Base-by-base conservation (phyloP, 2,113 vertebrate species). In the Patagioenas fasciata region DNA sequence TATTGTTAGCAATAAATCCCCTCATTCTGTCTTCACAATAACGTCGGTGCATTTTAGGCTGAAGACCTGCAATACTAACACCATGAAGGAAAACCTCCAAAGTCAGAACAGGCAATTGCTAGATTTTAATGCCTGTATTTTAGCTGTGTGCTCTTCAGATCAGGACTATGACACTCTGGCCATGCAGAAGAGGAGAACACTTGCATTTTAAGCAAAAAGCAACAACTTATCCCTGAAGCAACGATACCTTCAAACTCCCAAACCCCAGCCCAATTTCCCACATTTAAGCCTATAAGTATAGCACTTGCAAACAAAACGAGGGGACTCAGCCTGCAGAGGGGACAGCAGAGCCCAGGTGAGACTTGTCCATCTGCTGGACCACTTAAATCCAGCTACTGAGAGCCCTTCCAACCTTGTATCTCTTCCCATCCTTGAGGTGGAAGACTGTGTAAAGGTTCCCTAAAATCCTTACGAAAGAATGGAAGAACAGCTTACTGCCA, bases 271-370 rank as follows among this genome's bases (percentile, higher is more conserved):
- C 20, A 21, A 9, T 9, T 28, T 44, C 72, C 38, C 72, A n/a
- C 6, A 17, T 3, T 44, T 13, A 32, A 51, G 34, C 29, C 36
- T 32, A 14, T 2, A 24, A 1, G 0, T 20, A 21, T 5, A 29
- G 8, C 20, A 17, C 19, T 47, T 51, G 11, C 31, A 50, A 67
- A 61, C 20, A 44, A 40, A 86, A 1, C 28, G 11, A 56, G 74
- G 12, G 36, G 14, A 11, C 44, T 67, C 38, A 48, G 51, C 42
- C 77, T 57, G 34, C 15, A 47, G 18, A 65, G 13, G 36, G 24
- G 42, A 14, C 4, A 19, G 4, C 1, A 80, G 36, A 81, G 40
- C 65, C 25, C 61, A 72, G n/a, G 6, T 32, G 28, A 34, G 36
- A 29, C 36, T 15, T 20, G 11, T 5, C n/a, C 11, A 5, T 44